phyloP scores from a whole-genome alignment of 1,140 invertebrate genomes.

The Lineus longissimus region DNA sequence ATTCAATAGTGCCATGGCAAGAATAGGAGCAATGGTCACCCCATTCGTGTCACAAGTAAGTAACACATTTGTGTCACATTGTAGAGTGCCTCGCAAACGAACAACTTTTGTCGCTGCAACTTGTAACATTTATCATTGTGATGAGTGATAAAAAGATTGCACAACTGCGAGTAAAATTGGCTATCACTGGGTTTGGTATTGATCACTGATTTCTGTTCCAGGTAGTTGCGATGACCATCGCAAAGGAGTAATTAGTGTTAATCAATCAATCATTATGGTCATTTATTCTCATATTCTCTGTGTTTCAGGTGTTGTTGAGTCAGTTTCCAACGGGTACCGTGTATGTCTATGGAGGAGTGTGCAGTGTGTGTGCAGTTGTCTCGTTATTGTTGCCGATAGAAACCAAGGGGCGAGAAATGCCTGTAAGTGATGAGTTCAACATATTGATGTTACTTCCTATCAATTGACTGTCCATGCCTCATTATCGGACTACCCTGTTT shows the following conservation, averaged over 20 bases:
- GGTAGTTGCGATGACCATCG: no score
- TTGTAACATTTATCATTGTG: not conserved
- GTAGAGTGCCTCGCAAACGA: not conserved
- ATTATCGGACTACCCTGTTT: no score
- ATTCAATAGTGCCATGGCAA: conserved; percentile 80
- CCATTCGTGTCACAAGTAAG: conserved; percentile 88
- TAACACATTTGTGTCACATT: not conserved
- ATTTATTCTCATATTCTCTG: not conserved
- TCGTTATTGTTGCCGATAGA: conserved; percentile 21
- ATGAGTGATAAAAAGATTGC: no score
- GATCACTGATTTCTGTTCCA: no score
- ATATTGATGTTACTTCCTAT: no score
- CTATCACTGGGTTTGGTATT: no score
- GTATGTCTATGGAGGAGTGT: conserved; percentile 20
- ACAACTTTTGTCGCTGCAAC: no score
- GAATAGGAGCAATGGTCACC: conserved; percentile 90
- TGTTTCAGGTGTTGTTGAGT: conserved; percentile 19
- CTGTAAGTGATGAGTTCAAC: conserved; percentile 12
- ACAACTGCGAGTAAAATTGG: no score
- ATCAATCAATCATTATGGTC: no score
- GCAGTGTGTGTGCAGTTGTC: conserved; percentile 13
- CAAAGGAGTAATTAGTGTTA: no score
- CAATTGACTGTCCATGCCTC: no score
- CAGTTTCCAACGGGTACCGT: conserved; percentile 11
- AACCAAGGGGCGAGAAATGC: conserved; percentile 23